These are phyloP conservation scores for Crioceris asparagi DNA, from an alignment of 2,888 invertebrate species.

Conservation along the genomic window DNA sequence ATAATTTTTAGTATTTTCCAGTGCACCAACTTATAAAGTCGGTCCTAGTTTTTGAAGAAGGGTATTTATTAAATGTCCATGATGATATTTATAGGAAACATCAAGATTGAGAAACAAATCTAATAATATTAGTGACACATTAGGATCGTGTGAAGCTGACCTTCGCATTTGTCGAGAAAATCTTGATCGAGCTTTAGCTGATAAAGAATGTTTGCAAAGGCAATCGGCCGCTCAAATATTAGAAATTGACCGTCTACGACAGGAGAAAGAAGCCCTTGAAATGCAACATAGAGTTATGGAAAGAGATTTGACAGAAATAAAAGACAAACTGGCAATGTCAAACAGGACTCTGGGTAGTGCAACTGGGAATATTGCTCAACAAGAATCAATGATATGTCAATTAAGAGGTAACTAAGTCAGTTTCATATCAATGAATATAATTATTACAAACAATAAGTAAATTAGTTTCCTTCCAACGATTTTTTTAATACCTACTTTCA, in stretches of 20 bases:
- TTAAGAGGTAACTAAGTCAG: constrained; percentile 46
- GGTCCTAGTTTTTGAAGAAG: no score
- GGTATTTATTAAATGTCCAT: neutral
- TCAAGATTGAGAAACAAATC: constrained; percentile 36
- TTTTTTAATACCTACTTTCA: no score
- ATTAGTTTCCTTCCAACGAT: no score
- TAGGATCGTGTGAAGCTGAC: constrained; percentile 54
- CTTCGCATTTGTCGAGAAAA: constrained; percentile 55
- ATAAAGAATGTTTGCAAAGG: constrained; percentile 65
- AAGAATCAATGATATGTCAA: constrained; percentile 56
- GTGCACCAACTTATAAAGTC: no score
- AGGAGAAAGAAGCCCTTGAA: constrained; percentile 66
- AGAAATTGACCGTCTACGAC: constrained; percentile 61
- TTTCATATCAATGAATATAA: neutral
- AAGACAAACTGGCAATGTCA: constrained; percentile 55
- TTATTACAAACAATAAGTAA: no score
- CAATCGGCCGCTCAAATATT: constrained; percentile 61
- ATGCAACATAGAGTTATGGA: constrained; percentile 63
- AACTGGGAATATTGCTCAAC: constrained; percentile 57
- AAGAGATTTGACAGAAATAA: constrained; percentile 56
- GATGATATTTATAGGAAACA: constrained; percentile 29
- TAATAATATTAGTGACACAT: constrained; percentile 47
- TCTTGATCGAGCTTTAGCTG: constrained; percentile 51
- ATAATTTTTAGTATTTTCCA: no score
- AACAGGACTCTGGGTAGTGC: constrained; percentile 55